Percentiles rank a stretch among this genome's conserved stretches.
Conservation (phyloP, 2,113 vertebrate species). For the Lipophrys pholis region DNA sequence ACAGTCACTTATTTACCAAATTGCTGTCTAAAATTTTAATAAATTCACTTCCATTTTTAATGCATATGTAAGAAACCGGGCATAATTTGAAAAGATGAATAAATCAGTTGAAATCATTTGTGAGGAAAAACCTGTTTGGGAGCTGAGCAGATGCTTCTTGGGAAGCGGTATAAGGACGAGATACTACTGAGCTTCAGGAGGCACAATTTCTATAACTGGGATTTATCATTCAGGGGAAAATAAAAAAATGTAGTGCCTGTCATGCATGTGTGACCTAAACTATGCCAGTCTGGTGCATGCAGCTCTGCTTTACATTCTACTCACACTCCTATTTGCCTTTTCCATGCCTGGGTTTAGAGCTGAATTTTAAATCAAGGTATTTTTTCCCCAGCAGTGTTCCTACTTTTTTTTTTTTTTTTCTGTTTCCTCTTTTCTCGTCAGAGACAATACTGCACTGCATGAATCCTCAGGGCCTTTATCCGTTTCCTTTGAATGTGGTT, state of each 20-base stretch:
- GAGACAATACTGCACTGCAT: constrained; percentile 76
- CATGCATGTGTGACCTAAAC: constrained; percentile 64
- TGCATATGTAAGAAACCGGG: constrained; percentile 37
- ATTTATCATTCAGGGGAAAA: constrained; percentile 39
- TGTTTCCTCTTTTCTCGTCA: constrained; percentile 40
- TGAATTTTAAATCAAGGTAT: constrained; percentile 85
- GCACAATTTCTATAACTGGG: constrained; percentile 32
- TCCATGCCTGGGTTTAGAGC: constrained; percentile 75
- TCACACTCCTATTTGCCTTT: constrained; percentile 72
- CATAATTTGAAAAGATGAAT: constrained; percentile 37
- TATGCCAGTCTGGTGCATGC: constrained; percentile 51
- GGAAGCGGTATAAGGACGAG: constrained; percentile 13
- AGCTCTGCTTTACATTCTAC: constrained; percentile 75
- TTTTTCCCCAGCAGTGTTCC: constrained; percentile 75
- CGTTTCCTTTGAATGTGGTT: constrained; percentile 80
- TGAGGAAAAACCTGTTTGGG: constrained; percentile 17
- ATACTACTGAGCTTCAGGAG: constrained; percentile 38
- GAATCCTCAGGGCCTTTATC: constrained; percentile 81
- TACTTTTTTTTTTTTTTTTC: constrained; percentile 45
- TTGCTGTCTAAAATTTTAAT: constrained; percentile 60
- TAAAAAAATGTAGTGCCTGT: constrained; percentile 30
- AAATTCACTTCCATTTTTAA: constrained; percentile 60
- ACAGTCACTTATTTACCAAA: constrained; percentile 63
- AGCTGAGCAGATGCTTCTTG: constrained; percentile 23
- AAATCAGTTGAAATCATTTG: constrained; percentile 29